Conservation (phyloP, 2,113 vertebrate species). For the Empidonax traillii region DNA sequence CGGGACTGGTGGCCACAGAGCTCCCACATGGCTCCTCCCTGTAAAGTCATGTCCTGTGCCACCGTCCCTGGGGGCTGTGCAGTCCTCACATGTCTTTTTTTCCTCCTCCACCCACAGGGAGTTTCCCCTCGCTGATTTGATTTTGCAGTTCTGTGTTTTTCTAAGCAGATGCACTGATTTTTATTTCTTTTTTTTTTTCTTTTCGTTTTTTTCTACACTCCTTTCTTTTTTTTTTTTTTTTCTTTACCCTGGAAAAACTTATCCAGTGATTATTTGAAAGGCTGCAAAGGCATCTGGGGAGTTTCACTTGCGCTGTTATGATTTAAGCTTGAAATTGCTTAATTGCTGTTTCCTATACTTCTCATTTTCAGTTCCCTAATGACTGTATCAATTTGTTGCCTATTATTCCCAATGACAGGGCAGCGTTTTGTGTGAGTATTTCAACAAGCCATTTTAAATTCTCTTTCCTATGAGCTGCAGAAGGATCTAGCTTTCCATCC, state of each 20-base stretch:
- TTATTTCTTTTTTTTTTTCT: not conserved
- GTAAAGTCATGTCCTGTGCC: not conserved
- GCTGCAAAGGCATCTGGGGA: slow-evolving; percentile 41
- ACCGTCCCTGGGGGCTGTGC: not conserved
- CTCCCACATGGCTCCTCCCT: not conserved
- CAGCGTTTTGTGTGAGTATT: not conserved
- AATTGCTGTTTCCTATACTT: slow-evolving; percentile 60
- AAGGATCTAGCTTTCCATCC: not conserved
- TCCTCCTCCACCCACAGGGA: not conserved
- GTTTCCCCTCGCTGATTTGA: not conserved
- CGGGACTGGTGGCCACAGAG: not conserved
- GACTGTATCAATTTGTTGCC: slow-evolving; percentile 58
- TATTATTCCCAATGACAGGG: slow-evolving; percentile 47
- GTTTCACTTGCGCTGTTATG: slow-evolving; percentile 14
- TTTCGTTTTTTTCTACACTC: too few relatives aligned
- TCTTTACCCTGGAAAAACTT: not conserved
- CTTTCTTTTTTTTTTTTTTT: too few relatives aligned
- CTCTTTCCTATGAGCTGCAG: not conserved
- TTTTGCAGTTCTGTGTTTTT: slow-evolving; percentile 16
- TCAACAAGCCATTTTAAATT: slow-evolving; percentile 13
- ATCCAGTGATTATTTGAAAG: slow-evolving; percentile 40
- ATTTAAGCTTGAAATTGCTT: slow-evolving; percentile 64
- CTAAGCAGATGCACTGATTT: not conserved
- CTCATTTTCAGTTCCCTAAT: slow-evolving; percentile 62
- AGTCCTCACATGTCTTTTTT: not conserved